phyloP scores from a whole-genome alignment of 2,113 vertebrate species.

The Columba livia region DNA sequence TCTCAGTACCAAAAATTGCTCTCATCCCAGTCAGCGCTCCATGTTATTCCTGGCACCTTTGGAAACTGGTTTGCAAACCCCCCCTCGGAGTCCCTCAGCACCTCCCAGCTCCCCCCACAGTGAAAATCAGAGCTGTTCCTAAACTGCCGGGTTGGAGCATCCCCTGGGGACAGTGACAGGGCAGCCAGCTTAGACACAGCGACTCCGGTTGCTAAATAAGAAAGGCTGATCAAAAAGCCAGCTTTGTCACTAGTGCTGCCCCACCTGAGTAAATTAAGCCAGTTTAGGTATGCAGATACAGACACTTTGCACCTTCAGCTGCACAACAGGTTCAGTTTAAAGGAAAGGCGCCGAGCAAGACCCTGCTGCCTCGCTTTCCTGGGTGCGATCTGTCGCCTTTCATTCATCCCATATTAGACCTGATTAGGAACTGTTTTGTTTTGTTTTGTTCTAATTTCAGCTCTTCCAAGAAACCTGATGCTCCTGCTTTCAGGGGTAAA shows the following conservation, averaged over 20 bases:
- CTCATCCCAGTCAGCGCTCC: conserved; percentile 3
- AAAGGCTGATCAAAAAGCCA: background rate
- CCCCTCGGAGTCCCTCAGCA: background rate
- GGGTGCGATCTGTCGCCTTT: background rate
- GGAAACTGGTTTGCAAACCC: background rate
- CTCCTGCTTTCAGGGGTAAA: background rate
- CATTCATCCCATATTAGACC: background rate
- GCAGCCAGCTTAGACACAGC: background rate
- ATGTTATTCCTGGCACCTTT: conserved; percentile 48
- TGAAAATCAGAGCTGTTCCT: background rate
- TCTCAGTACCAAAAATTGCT: conserved; percentile 14
- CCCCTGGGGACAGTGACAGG: background rate
- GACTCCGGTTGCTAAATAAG: background rate
- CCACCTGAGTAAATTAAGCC: background rate
- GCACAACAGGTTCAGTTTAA: background rate
- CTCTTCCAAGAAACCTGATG: background rate
- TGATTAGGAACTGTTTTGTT: background rate
- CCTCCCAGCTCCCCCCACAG: background rate
- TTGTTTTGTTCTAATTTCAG: background rate
- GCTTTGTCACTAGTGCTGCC: background rate
- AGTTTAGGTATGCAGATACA: background rate
- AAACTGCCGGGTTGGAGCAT: background rate
- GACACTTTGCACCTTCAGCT: background rate
- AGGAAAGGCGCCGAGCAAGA: background rate
- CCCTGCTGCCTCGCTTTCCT: background rate